Conservation (phyloP, 1,140 invertebrate genomes). For the Sinella curviseta region DNA sequence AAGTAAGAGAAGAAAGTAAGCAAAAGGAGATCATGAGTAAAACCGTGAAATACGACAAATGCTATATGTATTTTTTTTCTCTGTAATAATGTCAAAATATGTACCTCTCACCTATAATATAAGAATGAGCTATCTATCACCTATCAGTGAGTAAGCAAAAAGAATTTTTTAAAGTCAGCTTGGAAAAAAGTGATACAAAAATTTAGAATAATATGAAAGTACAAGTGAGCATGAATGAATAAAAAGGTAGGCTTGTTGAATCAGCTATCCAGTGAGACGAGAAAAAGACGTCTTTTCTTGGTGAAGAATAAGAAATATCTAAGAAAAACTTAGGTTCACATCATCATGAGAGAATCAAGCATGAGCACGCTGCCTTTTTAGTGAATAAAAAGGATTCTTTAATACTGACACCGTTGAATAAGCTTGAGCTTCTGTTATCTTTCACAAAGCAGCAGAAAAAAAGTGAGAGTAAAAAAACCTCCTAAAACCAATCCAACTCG, state of each 20-base stretch:
- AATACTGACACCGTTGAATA: background rate
- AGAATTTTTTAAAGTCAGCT: background rate
- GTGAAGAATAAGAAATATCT: too few relatives aligned
- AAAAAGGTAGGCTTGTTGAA: background rate
- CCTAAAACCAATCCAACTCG: background rate
- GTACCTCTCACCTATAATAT: background rate
- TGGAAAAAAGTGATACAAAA: background rate
- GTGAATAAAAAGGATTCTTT: background rate
- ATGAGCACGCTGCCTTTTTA: background rate
- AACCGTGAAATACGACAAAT: background rate
- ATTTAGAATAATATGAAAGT: background rate
- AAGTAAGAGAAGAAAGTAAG: background rate
- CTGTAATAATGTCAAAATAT: background rate
- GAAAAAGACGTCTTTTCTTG: background rate
- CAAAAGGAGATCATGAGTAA: too few relatives aligned
- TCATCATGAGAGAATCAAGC: background rate
- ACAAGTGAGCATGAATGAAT: background rate
- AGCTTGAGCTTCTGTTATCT: conserved; percentile 5
- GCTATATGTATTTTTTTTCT: background rate
- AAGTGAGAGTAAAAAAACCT: too few relatives aligned
- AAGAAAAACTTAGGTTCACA: too few relatives aligned
- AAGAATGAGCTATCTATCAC: background rate
- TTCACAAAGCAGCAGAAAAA: too few relatives aligned
- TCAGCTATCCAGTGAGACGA: background rate
- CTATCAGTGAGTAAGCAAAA: background rate